Conservation (phyloP, 2,113 vertebrate species). For the Phrynocephalus versicolor region DNA sequence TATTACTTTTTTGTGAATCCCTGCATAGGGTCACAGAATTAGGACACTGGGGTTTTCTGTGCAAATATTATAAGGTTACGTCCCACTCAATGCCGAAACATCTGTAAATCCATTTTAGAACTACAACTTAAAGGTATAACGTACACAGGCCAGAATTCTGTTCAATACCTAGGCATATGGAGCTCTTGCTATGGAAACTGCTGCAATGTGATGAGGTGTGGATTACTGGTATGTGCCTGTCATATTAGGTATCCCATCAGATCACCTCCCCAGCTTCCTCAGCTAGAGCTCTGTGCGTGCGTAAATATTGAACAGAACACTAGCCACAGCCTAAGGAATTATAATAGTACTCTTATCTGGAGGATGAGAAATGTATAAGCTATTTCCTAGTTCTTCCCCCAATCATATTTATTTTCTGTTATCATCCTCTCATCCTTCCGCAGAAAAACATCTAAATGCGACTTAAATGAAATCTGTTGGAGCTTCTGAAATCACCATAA, state of each 20-base stretch:
- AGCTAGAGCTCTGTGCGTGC: too few relatives aligned
- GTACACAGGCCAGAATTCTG: too few relatives aligned
- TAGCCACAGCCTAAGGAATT: neutral
- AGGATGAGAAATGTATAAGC: neutral
- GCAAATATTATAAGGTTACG: neutral
- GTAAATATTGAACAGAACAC: too few relatives aligned
- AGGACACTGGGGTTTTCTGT: neutral
- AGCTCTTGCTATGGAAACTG: too few relatives aligned
- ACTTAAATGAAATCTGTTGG: neutral
- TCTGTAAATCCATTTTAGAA: neutral
- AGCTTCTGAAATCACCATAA: neutral
- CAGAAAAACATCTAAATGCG: neutral
- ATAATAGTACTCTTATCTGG: neutral
- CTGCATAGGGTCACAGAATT: neutral
- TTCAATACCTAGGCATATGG: too few relatives aligned
- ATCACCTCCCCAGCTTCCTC: too few relatives aligned
- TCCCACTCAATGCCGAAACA: neutral
- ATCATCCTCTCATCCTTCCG: neutral
- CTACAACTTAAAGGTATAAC: neutral
- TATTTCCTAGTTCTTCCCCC: neutral
- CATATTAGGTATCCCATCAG: too few relatives aligned
- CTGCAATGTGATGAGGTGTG: too few relatives aligned
- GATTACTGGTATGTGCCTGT: too few relatives aligned
- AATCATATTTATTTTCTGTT: neutral
- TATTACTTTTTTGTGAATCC: neutral